Evolutionary conservation across 1,140 invertebrate genomes (phyloP), one percentile per base, ranked within the genome.

Genomic region (Heliconius congener): DNA sequence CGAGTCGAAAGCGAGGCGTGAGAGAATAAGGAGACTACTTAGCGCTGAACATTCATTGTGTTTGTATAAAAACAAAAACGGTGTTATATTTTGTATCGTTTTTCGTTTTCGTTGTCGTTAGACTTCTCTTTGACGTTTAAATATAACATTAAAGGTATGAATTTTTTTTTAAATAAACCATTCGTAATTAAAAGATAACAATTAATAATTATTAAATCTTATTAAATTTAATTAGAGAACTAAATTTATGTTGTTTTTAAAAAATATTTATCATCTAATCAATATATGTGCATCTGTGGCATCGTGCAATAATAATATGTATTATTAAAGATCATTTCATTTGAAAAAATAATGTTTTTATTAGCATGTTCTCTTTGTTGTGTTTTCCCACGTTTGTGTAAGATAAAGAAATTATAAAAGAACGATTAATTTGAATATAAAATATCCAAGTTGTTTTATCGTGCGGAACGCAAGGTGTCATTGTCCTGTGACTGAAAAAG

Each of bases 381-480:
- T 27, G n/a, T 66, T 13, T 11, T 66, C 60, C 23, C 60, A 66
- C 60, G 23, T 30, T 66, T 66, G 27, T 66, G 13, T 16, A 66
- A 66, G 60, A 66, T 66, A 66, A 66, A 30, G 27, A 66, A 66
- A 66, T 30, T 66, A 30, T 66, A 66, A 66, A 27, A 66, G 60
- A 66, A 30, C 60, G 60, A 66, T 66, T 66, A 66, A 66, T 66
- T 66, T 66, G 60, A 66, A 66, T 66, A 66, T 66, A 86, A 91
- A 90, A 89, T 85, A 87, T 91, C 86, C 90, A 89, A 87, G 85
- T 92, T 90, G 85, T 87, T 93, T 91, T 91, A 92, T 92, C 87
- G 91, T 90, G 90, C 90, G 89, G 90, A 91, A 94, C 91, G 88
- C 85, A 86, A 87, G 85, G 90, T 93, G 91, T 94, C 91, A 94